phyloP scores from a whole-genome alignment of 2,888 invertebrate species.

The Pollenia amentaria region DNA sequence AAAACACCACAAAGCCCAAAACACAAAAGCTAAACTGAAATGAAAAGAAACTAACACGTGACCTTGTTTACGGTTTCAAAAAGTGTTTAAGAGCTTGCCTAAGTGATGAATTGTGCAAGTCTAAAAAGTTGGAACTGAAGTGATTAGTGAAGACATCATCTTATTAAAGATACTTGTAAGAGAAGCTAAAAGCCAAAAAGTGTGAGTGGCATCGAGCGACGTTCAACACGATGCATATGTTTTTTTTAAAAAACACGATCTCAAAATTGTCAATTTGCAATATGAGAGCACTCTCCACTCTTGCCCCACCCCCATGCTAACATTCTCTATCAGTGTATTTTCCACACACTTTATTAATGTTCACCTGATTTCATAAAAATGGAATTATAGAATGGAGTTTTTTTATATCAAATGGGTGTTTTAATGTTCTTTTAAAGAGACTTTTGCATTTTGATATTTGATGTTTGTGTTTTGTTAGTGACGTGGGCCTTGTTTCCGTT shows the following conservation, averaged over 20 bases:
- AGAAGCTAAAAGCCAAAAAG: slow-evolving; percentile 82
- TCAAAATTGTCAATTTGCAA: slow-evolving; percentile 47
- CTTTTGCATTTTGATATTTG: slow-evolving; percentile 44
- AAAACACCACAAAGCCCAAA: slow-evolving; percentile 43
- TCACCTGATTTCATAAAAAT: slow-evolving; percentile 55
- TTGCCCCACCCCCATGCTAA: slow-evolving; percentile 14
- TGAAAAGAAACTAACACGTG: slow-evolving; percentile 79
- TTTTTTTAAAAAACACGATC: slow-evolving; percentile 75
- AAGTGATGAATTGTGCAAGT: slow-evolving; percentile 78
- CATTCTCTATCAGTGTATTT: not conserved
- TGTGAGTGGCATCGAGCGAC: slow-evolving; percentile 81
- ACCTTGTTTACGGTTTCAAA: slow-evolving; percentile 83
- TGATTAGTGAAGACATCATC: slow-evolving; percentile 81
- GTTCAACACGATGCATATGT: slow-evolving; percentile 82
- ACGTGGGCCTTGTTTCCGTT: slow-evolving; percentile 20
- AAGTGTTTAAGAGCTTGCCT: slow-evolving; percentile 79
- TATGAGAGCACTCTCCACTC: not conserved
- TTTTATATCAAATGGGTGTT: slow-evolving; percentile 42
- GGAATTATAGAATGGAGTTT: not conserved
- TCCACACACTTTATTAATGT: slow-evolving; percentile 21
- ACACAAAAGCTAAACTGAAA: slow-evolving; percentile 68
- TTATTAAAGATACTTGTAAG: slow-evolving; percentile 75
- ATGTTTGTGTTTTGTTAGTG: slow-evolving; percentile 47
- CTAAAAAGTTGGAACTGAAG: slow-evolving; percentile 78
- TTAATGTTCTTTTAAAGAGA: not conserved